phyloP scores from a whole-genome alignment of 2,797 vertebrate species.

The Leuciscus waleckii region DNA sequence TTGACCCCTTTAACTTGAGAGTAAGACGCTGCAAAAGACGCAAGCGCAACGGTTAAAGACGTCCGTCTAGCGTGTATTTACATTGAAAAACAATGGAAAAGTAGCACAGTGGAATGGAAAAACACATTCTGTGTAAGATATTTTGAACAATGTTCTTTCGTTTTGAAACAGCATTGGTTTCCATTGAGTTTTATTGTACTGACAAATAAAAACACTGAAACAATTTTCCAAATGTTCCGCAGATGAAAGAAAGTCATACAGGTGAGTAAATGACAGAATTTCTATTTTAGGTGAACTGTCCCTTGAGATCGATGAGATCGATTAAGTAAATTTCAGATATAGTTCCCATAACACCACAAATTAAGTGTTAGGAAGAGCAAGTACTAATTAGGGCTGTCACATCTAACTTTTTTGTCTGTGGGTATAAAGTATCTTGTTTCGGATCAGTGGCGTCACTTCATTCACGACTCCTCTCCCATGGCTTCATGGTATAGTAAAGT shows the following conservation, averaged over 20 bases:
- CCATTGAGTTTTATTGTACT: background rate
- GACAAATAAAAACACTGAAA: background rate
- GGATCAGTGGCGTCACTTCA: background rate
- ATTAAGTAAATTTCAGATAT: background rate
- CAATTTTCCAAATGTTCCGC: background rate
- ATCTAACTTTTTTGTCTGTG: background rate
- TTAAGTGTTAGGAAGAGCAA: background rate
- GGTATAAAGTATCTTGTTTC: background rate
- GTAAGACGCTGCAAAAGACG: too few relatives aligned
- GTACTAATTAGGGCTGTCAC: background rate
- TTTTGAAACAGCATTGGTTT: background rate
- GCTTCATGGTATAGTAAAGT: background rate
- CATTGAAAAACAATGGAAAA: too few relatives aligned
- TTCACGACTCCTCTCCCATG: background rate
- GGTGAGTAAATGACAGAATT: background rate
- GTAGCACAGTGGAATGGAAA: too few relatives aligned
- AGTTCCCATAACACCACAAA: background rate
- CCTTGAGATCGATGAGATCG: background rate
- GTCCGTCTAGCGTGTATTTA: too few relatives aligned
- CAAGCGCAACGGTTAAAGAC: too few relatives aligned
- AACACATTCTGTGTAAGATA: too few relatives aligned
- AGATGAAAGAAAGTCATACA: background rate
- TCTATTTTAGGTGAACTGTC: background rate
- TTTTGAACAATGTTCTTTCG: background rate
- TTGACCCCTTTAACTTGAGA: too few relatives aligned